Evolutionary conservation across 2,888 invertebrate species (phyloP), one percentile per base, ranked within the genome.

Genomic region (Drosophila acutilabella): DNA sequence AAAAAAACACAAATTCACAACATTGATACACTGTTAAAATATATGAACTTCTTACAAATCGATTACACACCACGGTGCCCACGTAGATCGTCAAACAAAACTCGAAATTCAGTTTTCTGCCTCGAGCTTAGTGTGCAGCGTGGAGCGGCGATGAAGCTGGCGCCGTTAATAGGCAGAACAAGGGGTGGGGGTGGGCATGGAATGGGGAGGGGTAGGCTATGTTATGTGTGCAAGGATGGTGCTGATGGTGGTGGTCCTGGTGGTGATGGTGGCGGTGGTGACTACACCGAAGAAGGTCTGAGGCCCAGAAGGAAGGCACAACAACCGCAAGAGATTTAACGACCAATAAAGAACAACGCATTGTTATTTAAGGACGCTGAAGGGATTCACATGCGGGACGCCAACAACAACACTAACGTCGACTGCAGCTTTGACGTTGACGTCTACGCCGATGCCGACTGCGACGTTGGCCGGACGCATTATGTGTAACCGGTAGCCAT

Each of bases 291-390:
- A 30, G 30, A 30, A 7, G 40, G 65, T 64, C 59, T 56, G 57
- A 56, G 58, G 38, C 64, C 40, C 38, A 41, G 44, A 51, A 60
- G 61, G 77, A 77, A 85, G 86, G 80, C 86, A 82, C 76, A 80
- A 84, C 87, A 89, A 85, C 85, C 85, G 87, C 85, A 88, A 89
- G 89, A 85, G 85, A 85, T 88, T 85, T 88, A 88, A 85, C 89
- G 85, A 85, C 79, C 85, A 88, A 85, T 88, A 87, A 85, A 85
- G 87, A 88, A 88, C 80, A 88, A 73, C 83, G 84, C 84, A 88
- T 78, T 88, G 87, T 84, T 86, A 75, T 84, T 84, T 84, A 88
- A 86, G 88, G 78, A 86, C 78, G 78, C 84, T 72, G 61, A 86
- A 82, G 83, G 86, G 86, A 82, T 70, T 72, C 81, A 65, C 30